Percentiles rank a stretch among this genome's conserved stretches.
Conservation (phyloP, 2,888 invertebrate species). For the Lasiommata megera region DNA sequence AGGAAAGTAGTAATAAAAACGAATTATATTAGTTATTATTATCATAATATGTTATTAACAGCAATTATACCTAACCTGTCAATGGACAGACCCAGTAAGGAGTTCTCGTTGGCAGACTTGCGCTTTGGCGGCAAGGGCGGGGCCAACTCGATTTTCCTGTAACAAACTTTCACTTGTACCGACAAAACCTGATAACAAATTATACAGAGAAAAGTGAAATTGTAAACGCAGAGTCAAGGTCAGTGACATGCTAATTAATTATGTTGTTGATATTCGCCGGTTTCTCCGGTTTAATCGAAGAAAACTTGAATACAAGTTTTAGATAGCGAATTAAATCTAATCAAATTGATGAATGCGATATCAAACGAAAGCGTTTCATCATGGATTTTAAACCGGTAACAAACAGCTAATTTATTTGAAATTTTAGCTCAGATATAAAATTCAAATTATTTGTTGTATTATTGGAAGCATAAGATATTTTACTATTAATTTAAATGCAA, state of each 20-base stretch:
- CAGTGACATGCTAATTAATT: constrained; percentile 10
- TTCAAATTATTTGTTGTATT: too few species aligned
- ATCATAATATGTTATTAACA: background rate
- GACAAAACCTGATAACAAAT: constrained; percentile 30
- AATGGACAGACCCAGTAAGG: constrained; percentile 80
- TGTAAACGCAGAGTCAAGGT: constrained; percentile 25
- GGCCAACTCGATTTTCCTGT: constrained; percentile 84
- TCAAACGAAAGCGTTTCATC: background rate
- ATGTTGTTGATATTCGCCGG: constrained; percentile 4
- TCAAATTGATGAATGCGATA: background rate
- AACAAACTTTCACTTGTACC: constrained; percentile 51
- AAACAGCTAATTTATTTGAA: too few species aligned
- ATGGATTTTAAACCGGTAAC: background rate
- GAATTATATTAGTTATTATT: background rate
- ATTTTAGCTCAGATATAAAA: too few species aligned
- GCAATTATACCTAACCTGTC: constrained; percentile 64
- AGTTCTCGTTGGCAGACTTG: constrained; percentile 77
- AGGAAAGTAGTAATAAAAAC: constrained; percentile 11
- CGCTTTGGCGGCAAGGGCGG: constrained; percentile 91
- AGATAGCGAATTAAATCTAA: background rate
- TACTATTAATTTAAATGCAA: background rate
- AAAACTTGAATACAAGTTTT: background rate
- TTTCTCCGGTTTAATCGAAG: constrained; percentile 17
- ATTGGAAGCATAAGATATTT: too few species aligned
- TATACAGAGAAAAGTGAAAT: constrained; percentile 35